Percentiles rank a stretch among this genome's conserved stretches.
Evolutionary conservation across 2,113 vertebrate genomes (phyloP).

Genomic region (Osmerus mordax): DNA sequence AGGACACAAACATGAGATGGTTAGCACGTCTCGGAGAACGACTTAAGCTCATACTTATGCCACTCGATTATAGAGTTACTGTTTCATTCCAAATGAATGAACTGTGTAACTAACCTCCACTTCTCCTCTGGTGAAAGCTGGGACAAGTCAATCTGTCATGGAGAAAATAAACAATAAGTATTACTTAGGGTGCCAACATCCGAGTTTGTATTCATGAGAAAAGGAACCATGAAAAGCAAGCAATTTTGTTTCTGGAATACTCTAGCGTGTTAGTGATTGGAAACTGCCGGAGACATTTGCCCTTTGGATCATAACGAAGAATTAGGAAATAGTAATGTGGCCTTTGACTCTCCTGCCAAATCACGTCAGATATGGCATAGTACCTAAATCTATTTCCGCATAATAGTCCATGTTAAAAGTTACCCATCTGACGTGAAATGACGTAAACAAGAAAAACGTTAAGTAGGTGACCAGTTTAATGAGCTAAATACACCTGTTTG

Average conservation of each 20-base stretch:
- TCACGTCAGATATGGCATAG: conserved; percentile 22
- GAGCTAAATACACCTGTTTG: no score
- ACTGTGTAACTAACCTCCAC: conserved; percentile 84
- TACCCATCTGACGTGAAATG: no score
- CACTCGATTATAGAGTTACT: neutral
- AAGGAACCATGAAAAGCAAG: no score
- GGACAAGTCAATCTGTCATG: conserved; percentile 82
- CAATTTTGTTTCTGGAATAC: no score
- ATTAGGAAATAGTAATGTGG: neutral
- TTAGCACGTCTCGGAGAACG: no score
- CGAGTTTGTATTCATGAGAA: neutral
- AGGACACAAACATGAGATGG: conserved; percentile 19
- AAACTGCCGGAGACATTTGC: no score
- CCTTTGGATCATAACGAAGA: no score
- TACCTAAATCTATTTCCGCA: neutral
- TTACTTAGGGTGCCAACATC: neutral
- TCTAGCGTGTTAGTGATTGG: no score
- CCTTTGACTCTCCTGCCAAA: conserved; percentile 58
- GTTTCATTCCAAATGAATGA: no score
- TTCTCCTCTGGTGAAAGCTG: conserved; percentile 91
- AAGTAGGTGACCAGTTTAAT: no score
- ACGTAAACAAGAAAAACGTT: no score
- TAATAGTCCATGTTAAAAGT: neutral
- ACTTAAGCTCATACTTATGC: neutral
- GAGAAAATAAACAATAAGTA: conserved; percentile 37